phyloP scores from a whole-genome alignment of 2,113 vertebrate genomes.

The Apteryx owenii region DNA sequence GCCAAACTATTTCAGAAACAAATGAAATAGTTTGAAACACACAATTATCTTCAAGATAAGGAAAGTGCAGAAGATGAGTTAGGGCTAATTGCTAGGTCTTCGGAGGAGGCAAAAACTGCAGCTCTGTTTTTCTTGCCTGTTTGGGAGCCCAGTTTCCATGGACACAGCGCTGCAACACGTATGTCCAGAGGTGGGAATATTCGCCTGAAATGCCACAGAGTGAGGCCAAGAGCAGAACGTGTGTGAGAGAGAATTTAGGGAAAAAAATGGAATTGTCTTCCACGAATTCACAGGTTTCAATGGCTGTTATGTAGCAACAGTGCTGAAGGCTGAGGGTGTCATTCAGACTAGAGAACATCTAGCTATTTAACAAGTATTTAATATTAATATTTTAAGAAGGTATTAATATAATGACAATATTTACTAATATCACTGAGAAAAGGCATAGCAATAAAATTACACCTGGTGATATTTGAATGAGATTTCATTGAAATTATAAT shows the following conservation, averaged over 20 bases:
- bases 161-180: neutral
- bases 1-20: neutral
- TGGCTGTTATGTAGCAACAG: neutral
- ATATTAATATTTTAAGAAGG: neutral
- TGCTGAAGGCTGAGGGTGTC: neutral
- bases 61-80: neutral
- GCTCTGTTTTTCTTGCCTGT: neutral
- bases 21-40: neutral
- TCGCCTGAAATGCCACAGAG: neutral
- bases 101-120: neutral
- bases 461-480: neutral
- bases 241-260: neutral
- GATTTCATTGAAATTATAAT: neutral
- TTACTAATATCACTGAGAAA: neutral
- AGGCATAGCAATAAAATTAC: neutral
- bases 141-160: conserved; percentile 25
- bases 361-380: neutral
- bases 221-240: neutral
- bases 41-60: conserved; percentile 15
- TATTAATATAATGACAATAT: neutral
- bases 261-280: neutral
- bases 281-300: neutral
- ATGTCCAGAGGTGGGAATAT: neutral
- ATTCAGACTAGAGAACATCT: neutral
- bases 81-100: neutral